A percentile compares a stretch with the other conserved stretches of the same genome.
Evolutionary conservation across 2,113 vertebrate species (phyloP).

Genomic region (Pluvianellus socialis): DNA sequence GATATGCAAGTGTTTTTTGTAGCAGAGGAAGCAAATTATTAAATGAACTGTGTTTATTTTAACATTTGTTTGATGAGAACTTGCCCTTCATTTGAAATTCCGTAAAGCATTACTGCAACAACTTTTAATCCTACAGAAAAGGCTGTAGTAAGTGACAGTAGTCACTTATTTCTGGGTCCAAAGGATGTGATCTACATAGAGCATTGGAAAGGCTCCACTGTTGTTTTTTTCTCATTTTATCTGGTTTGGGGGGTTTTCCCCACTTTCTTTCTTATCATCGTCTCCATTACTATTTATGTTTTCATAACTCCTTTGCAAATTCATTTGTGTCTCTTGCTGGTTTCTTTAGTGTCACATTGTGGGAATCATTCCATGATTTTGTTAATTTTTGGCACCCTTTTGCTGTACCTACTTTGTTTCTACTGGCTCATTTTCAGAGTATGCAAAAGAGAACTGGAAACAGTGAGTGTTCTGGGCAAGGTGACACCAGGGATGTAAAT

Average conservation of each 20-base stretch:
- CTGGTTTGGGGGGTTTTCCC: fast-evolving
- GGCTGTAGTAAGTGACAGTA: background rate
- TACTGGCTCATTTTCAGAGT: background rate
- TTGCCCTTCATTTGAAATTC: conserved; percentile 11
- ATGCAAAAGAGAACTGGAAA: background rate
- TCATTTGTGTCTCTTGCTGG: background rate
- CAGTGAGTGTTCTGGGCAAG: background rate
- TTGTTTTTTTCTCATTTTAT: background rate
- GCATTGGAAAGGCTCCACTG: background rate
- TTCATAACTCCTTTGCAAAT: background rate
- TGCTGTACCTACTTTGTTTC: background rate
- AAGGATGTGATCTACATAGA: background rate
- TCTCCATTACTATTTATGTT: background rate
- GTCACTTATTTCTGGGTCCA: background rate
- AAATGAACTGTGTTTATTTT: background rate
- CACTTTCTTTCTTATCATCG: background rate
- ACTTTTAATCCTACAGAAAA: background rate
- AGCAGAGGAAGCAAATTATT: conserved; percentile 48
- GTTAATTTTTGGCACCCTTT: background rate
- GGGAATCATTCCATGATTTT: background rate
- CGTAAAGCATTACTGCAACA: background rate
- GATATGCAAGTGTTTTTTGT: conserved; percentile 5
- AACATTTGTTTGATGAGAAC: background rate
- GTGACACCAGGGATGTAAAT: background rate
- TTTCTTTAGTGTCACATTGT: background rate